Evolutionary conservation across 2,888 invertebrate genomes (phyloP).

Genomic region (Coelinius sp.): DNA sequence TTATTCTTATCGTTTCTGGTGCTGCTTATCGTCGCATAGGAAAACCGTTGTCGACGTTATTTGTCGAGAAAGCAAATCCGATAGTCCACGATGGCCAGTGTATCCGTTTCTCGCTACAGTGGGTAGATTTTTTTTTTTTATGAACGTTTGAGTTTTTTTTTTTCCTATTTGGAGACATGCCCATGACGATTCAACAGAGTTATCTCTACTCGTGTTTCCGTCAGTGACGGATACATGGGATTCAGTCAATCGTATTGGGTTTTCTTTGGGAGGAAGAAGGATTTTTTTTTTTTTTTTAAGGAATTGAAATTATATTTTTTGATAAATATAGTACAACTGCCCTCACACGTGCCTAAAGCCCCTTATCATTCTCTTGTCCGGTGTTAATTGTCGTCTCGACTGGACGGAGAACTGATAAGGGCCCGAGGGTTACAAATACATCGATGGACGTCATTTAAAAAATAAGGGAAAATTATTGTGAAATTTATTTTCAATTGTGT

Average conservation of each 20-base stretch:
- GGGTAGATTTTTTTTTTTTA: not conserved
- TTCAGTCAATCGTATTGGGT: not conserved
- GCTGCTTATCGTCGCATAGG: slow-evolving; percentile 54
- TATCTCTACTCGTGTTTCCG: not conserved
- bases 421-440: slow-evolving; percentile 80
- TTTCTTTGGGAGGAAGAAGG: not conserved
- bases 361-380: slow-evolving; percentile 98
- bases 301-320: too few species aligned
- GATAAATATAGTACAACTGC: not conserved
- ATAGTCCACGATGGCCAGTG: slow-evolving; percentile 26
- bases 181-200: slow-evolving; percentile 16
- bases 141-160: not conserved
- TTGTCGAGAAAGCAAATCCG: slow-evolving; percentile 47
- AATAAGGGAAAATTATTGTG: not conserved
- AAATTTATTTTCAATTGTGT: not conserved
- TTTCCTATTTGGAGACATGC: not conserved
- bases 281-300: too few species aligned
- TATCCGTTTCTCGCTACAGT: slow-evolving; percentile 4
- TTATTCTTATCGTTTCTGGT: slow-evolving; percentile 46
- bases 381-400: slow-evolving; percentile 81
- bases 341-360: slow-evolving; percentile 70
- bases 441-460: slow-evolving; percentile 59
- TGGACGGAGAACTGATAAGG: slow-evolving; percentile 99
- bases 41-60: slow-evolving; percentile 55
- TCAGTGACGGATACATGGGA: not conserved